Evolutionary conservation across 1,140 invertebrate species (phyloP).

Genomic region (Heliconius hermathena): DNA sequence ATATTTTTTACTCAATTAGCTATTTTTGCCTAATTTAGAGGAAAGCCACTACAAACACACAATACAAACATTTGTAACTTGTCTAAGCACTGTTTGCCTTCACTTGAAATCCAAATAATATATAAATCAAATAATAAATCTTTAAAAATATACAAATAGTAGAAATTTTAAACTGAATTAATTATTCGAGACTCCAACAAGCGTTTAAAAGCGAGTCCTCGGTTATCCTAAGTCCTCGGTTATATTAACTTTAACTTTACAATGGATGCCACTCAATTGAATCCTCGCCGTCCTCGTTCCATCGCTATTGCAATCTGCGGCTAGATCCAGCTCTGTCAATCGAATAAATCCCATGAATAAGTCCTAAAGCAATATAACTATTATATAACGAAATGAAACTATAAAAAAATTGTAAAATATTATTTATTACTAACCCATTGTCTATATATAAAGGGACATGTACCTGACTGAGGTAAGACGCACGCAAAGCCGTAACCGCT

Average conservation of each 20-base stretch:
- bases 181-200: neutral
- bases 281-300: neutral
- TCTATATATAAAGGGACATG: too few relatives aligned
- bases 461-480: too few relatives aligned
- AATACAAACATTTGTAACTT: too few relatives aligned
- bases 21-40: neutral
- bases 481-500: too few relatives aligned
- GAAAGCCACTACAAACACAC: too few relatives aligned
- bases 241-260: conserved; percentile 19
- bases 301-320: conserved; percentile 2
- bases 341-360: neutral
- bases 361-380: neutral
- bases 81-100: too few relatives aligned
- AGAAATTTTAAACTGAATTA: neutral
- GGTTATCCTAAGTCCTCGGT: conserved; percentile 1
- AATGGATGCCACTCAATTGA: conserved; percentile 16
- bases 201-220: neutral
- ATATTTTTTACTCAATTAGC: too few relatives aligned
- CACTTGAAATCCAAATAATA: too few relatives aligned
- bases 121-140: too few relatives aligned
- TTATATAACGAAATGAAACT: too few relatives aligned
- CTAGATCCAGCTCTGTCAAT: conserved; percentile 2
- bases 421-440: too few relatives aligned
- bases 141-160: neutral
- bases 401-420: too few relatives aligned